These are phyloP conservation scores for Cataglyphis rosenhaueri DNA, from an alignment of 2,888 invertebrate genomes.

Conservation along the genomic window DNA sequence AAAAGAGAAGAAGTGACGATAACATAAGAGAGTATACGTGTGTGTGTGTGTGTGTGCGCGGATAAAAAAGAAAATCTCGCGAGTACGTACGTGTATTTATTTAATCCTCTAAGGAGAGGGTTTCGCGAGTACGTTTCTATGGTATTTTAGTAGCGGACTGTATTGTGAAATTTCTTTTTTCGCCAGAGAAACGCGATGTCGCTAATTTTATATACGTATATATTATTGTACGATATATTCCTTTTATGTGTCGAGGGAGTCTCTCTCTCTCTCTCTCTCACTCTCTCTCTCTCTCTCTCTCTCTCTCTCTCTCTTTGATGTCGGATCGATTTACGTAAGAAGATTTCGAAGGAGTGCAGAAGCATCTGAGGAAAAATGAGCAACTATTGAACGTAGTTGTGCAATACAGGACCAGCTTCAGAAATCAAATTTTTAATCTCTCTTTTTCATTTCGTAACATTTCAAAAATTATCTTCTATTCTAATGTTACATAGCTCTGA, in stretches of 20 bases:
- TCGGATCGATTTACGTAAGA: constrained; percentile 17
- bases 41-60: not conserved
- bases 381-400: constrained; percentile 11
- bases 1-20: constrained; percentile 13
- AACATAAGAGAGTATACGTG: constrained; percentile 39
- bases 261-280: no score
- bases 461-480: not conserved
- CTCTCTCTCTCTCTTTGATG: not conserved
- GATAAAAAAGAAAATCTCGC: not conserved
- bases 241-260: not conserved
- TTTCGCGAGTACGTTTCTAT: constrained; percentile 73
- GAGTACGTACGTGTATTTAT: constrained; percentile 69
- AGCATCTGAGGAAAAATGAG: constrained; percentile 17
- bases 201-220: constrained; percentile 76
- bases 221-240: constrained; percentile 58
- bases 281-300: no score
- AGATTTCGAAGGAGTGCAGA: not conserved
- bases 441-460: constrained; percentile 12
- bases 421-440: not conserved
- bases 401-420: not conserved
- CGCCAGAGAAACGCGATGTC: constrained; percentile 68
- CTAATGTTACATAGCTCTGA: not conserved
- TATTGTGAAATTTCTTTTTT: constrained; percentile 70
- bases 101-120: constrained; percentile 67
- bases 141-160: constrained; percentile 75